phyloP scores from a whole-genome alignment of 2,797 vertebrate genomes.

The Epinephelus malabaricus region DNA sequence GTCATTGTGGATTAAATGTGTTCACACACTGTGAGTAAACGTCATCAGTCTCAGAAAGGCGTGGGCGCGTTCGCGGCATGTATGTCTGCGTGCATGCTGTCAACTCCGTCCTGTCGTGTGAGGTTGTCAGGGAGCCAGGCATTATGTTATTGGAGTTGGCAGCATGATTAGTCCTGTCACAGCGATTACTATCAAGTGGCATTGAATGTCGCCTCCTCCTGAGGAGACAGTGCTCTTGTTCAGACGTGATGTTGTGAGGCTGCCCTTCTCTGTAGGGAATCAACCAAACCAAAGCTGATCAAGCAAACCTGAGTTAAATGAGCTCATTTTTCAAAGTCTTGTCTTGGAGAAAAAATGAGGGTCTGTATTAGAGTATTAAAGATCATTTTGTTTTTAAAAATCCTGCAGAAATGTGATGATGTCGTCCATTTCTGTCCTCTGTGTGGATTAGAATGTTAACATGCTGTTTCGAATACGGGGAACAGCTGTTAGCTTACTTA shows the following conservation, averaged over 20 bases:
- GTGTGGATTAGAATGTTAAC: not conserved
- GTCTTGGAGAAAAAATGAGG: not conserved
- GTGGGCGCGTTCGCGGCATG: not conserved
- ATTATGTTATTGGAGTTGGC: constrained; percentile 58
- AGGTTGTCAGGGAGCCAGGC: not conserved
- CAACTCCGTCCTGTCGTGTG: constrained; percentile 13
- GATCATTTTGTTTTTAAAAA: not conserved
- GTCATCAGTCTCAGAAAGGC: not conserved
- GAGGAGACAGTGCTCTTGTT: constrained; percentile 9
- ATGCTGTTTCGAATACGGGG: not conserved
- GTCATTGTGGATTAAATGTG: not conserved
- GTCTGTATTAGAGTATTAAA: not conserved
- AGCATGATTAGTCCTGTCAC: constrained; percentile 65
- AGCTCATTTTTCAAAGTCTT: constrained; percentile 16
- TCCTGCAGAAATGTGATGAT: not conserved
- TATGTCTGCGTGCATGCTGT: not conserved
- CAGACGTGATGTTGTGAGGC: constrained; percentile 16
- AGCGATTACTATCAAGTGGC: constrained; percentile 45
- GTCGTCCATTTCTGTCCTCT: not conserved
- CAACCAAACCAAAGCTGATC: constrained; percentile 27
- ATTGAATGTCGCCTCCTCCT: constrained; percentile 25
- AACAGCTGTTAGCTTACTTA: not conserved
- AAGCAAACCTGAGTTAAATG: constrained; percentile 10
- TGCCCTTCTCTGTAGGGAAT: constrained; percentile 12
- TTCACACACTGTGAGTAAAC: not conserved